Conservation (phyloP, 2,113 vertebrate genomes). For the Mionectes macconnelli region DNA sequence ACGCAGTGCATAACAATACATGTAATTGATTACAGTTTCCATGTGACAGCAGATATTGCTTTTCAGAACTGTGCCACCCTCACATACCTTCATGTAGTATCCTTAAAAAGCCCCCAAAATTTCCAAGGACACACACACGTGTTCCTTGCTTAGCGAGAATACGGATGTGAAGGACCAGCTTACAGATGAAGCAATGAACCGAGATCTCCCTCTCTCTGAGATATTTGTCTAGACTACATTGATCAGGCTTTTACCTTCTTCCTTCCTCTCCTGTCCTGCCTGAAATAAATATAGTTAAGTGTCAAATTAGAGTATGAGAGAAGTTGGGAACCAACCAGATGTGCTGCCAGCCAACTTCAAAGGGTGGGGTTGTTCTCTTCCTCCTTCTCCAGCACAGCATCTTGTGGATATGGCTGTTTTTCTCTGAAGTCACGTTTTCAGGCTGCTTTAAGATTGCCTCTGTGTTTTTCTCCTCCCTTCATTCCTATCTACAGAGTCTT, state of each 20-base stretch:
- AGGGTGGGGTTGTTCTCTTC: not conserved
- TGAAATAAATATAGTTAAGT: not conserved
- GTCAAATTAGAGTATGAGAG: not conserved
- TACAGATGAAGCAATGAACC: not conserved
- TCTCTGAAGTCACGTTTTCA: conserved; percentile 33
- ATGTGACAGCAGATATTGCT: not conserved
- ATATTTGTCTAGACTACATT: not conserved
- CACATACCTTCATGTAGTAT: not conserved
- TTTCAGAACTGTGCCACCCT: not conserved
- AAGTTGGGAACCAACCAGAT: not conserved
- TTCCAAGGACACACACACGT: not conserved
- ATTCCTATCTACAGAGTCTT: not conserved
- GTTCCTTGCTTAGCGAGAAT: not conserved
- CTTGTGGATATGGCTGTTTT: not conserved
- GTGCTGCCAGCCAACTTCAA: not conserved
- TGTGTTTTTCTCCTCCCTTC: not conserved
- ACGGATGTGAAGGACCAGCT: not conserved
- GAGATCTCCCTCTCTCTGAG: not conserved
- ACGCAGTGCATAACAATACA: not conserved
- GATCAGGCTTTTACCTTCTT: not conserved
- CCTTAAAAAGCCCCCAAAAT: not conserved
- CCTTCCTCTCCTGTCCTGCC: not conserved
- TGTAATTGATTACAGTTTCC: not conserved
- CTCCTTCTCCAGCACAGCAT: not conserved
- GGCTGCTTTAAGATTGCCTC: not conserved